phyloP scores from a whole-genome alignment of 2,888 invertebrate genomes.

The Aproaerema taeniolella region DNA sequence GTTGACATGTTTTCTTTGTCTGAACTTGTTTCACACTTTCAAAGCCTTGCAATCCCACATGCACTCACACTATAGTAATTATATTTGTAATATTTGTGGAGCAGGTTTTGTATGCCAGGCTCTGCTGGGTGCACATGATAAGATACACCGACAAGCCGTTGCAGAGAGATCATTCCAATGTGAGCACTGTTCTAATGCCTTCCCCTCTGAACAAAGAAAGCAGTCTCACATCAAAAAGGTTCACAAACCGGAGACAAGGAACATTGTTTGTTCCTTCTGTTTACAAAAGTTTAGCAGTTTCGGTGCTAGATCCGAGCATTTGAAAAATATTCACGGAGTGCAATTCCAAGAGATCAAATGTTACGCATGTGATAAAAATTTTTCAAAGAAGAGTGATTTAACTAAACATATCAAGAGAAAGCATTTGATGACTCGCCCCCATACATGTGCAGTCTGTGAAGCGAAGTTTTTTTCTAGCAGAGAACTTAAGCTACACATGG shows the following conservation, averaged over 20 bases:
- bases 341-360: conserved; percentile 27
- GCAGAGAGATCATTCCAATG: conserved; percentile 8
- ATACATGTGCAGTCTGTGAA: conserved; percentile 52
- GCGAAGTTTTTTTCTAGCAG: conserved; percentile 36
- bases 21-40: conserved; percentile 26
- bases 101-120: conserved; percentile 21
- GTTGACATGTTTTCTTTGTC: conserved; percentile 28
- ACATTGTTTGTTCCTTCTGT: too few species aligned
- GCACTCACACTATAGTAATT: conserved; percentile 42
- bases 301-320: conserved; percentile 26
- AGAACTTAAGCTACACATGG: conserved; percentile 33
- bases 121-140: conserved; percentile 11
- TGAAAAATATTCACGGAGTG: conserved; percentile 22
- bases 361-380: conserved; percentile 36
- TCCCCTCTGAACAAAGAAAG: conserved; percentile 18
- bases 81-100: conserved; percentile 48
- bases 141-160: conserved; percentile 22
- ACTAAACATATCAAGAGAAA: conserved; percentile 36
- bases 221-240: too few species aligned
- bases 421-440: conserved; percentile 49
- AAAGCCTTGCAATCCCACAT: conserved; percentile 37
- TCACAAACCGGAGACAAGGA: too few species aligned
- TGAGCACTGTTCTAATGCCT: background rate
- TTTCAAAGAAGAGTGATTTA: conserved; percentile 27
- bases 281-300: too few species aligned